phyloP scores from a whole-genome alignment of 1,140 invertebrate species.

The Sarcophaga peregrina region DNA sequence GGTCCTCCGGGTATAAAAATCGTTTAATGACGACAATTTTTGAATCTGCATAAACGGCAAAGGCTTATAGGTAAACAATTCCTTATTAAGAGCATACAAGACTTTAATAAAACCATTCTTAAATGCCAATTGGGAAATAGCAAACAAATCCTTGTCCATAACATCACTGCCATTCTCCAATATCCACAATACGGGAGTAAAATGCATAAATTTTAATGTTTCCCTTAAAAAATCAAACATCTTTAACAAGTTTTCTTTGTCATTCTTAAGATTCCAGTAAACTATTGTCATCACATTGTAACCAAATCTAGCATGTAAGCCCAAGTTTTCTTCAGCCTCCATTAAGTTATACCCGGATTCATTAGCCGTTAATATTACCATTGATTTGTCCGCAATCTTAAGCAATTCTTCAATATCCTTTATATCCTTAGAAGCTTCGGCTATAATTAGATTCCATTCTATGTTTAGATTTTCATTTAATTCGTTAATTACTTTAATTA shows the following conservation, averaged over 20 bases:
- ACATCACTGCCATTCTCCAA: not conserved
- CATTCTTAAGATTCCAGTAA: not conserved
- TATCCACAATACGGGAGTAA: not conserved
- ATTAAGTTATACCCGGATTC: not conserved
- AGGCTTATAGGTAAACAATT: constrained; percentile 30
- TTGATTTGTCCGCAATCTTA: not conserved
- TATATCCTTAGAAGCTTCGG: not conserved
- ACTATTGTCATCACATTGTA: not conserved
- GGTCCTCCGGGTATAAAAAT: not conserved
- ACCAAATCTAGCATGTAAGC: not conserved
- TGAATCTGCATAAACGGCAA: constrained; percentile 18
- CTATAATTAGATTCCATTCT: constrained; percentile 28
- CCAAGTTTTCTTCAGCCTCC: not conserved
- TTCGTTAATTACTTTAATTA: constrained; percentile 12
- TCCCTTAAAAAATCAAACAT: not conserved
- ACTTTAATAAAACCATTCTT: constrained; percentile 27
- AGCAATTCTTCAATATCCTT: not conserved
- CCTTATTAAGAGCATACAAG: not conserved
- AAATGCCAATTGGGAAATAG: not conserved
- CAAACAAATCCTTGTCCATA: not conserved
- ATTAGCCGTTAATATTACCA: not conserved
- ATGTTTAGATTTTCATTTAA: not conserved
- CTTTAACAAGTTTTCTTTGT: not conserved
- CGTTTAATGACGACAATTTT: not conserved
- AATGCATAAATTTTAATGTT: not conserved